These are phyloP conservation scores for Lytechinus pictus DNA, from an alignment of 35 echinoderm and acorn worm genomes.

Conservation along the genomic window DNA sequence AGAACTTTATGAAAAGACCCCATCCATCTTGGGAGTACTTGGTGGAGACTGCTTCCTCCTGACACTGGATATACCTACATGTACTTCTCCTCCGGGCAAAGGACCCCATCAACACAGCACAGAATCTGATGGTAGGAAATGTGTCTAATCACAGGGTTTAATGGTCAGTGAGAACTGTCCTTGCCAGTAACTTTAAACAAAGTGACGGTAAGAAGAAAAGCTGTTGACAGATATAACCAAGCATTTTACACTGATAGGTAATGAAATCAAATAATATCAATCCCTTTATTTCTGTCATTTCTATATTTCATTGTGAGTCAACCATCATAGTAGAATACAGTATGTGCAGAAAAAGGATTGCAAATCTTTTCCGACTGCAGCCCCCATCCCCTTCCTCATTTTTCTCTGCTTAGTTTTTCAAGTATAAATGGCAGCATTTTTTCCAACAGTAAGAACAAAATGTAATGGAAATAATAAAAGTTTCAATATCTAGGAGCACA, in stretches of 20 bases:
- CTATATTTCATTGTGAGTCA: neutral
- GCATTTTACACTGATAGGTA: neutral
- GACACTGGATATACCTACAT: neutral
- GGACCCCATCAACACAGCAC: neutral
- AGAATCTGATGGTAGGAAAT: neutral
- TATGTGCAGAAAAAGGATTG: neutral
- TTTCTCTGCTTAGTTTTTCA: no score
- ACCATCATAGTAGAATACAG: neutral
- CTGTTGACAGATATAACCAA: neutral
- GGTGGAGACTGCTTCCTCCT: neutral
- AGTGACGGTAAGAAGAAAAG: neutral
- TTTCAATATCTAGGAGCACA: neutral
- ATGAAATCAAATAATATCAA: neutral
- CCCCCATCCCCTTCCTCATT: neutral
- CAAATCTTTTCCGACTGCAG: neutral
- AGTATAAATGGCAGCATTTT: no score
- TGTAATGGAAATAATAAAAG: neutral
- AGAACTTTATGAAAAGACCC: no score
- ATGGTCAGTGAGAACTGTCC: neutral
- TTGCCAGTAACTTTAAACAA: neutral
- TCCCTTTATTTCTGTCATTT: neutral
- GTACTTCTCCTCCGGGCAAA: neutral
- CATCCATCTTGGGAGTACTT: neutral
- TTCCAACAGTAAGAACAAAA: no score
- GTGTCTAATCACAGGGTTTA: neutral